Percentiles rank a stretch among this genome's conserved stretches.
Conservation (phyloP, 2,797 vertebrate genomes). For the Coregonus suidteri region DNA sequence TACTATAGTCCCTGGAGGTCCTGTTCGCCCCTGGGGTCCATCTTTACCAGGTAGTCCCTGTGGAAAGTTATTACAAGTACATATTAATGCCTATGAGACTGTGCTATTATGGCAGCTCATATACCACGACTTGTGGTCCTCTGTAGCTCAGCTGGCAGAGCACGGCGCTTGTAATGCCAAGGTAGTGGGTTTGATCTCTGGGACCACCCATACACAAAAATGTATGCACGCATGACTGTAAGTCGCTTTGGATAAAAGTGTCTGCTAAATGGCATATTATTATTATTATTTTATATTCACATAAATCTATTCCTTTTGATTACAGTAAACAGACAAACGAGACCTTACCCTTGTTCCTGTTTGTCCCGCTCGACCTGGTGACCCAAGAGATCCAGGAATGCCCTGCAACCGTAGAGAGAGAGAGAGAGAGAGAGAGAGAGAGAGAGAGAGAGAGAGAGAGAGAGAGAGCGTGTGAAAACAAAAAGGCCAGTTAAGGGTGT, state of each 20-base stretch:
- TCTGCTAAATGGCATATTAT: too few relatives aligned
- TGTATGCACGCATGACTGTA: too few relatives aligned
- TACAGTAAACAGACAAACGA: constrained; percentile 25
- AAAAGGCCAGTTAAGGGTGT: neutral
- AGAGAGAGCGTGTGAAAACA: neutral
- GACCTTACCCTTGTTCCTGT: constrained; percentile 86
- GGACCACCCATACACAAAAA: too few relatives aligned
- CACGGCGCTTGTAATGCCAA: too few relatives aligned
- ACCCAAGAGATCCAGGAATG: constrained; percentile 81
- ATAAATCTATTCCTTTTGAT: neutral
- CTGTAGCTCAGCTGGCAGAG: too few relatives aligned
- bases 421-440: neutral
- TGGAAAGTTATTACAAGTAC: constrained; percentile 20
- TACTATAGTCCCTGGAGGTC: constrained; percentile 85
- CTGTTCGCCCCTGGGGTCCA: constrained; percentile 83
- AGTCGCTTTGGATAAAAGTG: too few relatives aligned
- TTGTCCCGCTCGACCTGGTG: constrained; percentile 83
- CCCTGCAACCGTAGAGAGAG: constrained; percentile 74
- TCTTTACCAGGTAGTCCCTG: constrained; percentile 92
- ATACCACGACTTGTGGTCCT: neutral
- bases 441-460: neutral
- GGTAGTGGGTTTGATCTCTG: too few relatives aligned
- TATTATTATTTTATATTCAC: neutral
- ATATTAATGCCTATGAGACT: neutral
- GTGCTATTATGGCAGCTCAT: neutral